Conservation (phyloP, 2,888 invertebrate species). For the Meandrusa payeni region DNA sequence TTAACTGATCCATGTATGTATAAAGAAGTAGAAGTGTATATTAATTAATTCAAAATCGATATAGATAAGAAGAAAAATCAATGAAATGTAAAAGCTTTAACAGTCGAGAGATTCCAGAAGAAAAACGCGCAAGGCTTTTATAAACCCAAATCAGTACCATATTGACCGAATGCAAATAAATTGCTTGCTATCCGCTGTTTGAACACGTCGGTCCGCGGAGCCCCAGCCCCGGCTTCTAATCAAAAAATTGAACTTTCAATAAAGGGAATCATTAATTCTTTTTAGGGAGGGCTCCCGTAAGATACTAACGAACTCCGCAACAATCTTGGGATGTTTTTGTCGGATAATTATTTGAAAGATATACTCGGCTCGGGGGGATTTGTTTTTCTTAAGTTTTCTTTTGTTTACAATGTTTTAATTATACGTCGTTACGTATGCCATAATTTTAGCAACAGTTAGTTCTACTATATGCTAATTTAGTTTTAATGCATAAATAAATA, state of each 20-base stretch:
- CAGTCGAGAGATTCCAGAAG: conserved; percentile 5
- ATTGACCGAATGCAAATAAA: conserved; percentile 76
- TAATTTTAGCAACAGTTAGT: too few species aligned
- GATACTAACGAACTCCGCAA: conserved; percentile 64
- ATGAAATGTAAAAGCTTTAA: background rate
- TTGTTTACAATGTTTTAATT: conserved; percentile 29
- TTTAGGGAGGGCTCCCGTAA: conserved; percentile 61
- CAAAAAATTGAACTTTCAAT: conserved; percentile 87
- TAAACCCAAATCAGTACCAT: conserved; percentile 60
- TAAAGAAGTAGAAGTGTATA: too few species aligned
- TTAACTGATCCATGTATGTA: too few species aligned
- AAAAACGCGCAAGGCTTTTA: conserved; percentile 36
- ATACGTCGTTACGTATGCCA: too few species aligned
- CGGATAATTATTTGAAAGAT: conserved; percentile 67
- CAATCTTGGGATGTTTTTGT: conserved; percentile 72
- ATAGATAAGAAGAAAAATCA: too few species aligned
- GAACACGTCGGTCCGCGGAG: conserved; percentile 15
- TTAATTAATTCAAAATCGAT: too few species aligned
- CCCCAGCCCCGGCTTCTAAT: conserved; percentile 73
- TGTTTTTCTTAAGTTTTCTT: conserved; percentile 29
- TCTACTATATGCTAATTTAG: too few species aligned
- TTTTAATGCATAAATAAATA: too few species aligned
- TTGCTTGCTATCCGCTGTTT: conserved; percentile 75
- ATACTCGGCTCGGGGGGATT: conserved; percentile 28
- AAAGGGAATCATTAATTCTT: conserved; percentile 86